A percentile compares a stretch with the other conserved stretches of the same genome.
phyloP scores from a whole-genome alignment of 2,888 invertebrate species.

The Polyommatus icarus region DNA sequence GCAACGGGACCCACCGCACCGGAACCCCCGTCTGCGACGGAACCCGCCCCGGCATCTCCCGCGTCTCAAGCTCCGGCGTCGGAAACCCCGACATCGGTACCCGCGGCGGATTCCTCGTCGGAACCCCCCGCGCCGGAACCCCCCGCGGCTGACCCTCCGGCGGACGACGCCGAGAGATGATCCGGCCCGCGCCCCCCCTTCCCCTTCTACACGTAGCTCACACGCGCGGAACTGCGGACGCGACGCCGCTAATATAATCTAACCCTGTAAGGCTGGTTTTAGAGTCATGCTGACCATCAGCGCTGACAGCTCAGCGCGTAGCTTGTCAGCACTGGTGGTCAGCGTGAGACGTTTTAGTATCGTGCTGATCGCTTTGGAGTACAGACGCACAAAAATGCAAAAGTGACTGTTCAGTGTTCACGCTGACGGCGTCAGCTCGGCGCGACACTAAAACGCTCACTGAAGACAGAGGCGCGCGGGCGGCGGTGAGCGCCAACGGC shows the following conservation, averaged over 20 bases:
- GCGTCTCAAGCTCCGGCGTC: not conserved
- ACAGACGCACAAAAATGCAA: no score
- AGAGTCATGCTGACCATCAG: no score
- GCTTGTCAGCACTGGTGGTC: no score
- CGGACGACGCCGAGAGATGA: slow-evolving; percentile 38
- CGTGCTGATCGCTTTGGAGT: no score
- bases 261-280: not conserved
- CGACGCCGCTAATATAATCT: not conserved
- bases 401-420: no score
- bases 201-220: slow-evolving; percentile 14
- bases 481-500: no score
- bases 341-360: no score
- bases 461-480: no score
- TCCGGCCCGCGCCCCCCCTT: slow-evolving; percentile 29
- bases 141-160: slow-evolving; percentile 18
- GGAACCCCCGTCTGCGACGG: not conserved
- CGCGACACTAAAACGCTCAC: no score
- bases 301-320: no score
- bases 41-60: not conserved
- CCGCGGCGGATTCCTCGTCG: slow-evolving; percentile 28
- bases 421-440: no score
- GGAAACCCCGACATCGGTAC: not conserved
- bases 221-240: not conserved
- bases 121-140: slow-evolving; percentile 30
- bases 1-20: slow-evolving; percentile 33